Base-by-base conservation (phyloP, 2,797 vertebrate genomes). In the Myotis myotis region DNA sequence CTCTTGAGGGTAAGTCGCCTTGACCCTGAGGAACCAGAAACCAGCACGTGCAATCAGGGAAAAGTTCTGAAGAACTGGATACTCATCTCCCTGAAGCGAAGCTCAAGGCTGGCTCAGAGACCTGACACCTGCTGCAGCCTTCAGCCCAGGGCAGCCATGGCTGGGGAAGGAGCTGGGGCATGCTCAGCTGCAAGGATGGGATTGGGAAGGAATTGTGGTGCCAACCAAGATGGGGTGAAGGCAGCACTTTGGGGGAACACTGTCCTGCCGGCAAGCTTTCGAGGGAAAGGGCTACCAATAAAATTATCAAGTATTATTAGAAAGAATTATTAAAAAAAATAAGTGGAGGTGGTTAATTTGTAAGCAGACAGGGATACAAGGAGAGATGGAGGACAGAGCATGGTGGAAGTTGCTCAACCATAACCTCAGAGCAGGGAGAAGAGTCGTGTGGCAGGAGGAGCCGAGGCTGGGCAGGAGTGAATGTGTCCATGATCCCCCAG, bases 1-100 rank as follows among this genome's bases (percentile, higher is more conserved):
- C 68, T 91, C 16, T 91, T 93, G 79, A 66, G 0, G 51, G 8
- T 78, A 76, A 91, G 64, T 79, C 3, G 22, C 33, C 3, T 38
- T 85, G 89, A 85, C 51, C 72, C 8, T 0, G 6, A 87, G 74
- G 36, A 49, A 88, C 20, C 78, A 92, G 96, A 92, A 87, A 93
- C 28, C 20, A 25, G 74, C 70, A 91, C 64, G 38, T 49, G 4
- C 33, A 68, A 33, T 44, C 57, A 64, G 33, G 62, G 91, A 82
- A 80, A 60, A 5, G 71, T 76, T 64, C 60, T 13, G 38, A 79
- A 89, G 82, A 94, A 86, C 28, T 55, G 44, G 49, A 44, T 23
- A 55, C 81, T 78, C 33, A 87, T 68, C 8, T n/a, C 76, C 60
- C 7, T 25, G 30, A 88, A 91, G 57, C 22, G 28, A n/a, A 66